Evolutionary conservation across 2,888 invertebrate genomes (phyloP).

Genomic region (Mimachlamys varia): DNA sequence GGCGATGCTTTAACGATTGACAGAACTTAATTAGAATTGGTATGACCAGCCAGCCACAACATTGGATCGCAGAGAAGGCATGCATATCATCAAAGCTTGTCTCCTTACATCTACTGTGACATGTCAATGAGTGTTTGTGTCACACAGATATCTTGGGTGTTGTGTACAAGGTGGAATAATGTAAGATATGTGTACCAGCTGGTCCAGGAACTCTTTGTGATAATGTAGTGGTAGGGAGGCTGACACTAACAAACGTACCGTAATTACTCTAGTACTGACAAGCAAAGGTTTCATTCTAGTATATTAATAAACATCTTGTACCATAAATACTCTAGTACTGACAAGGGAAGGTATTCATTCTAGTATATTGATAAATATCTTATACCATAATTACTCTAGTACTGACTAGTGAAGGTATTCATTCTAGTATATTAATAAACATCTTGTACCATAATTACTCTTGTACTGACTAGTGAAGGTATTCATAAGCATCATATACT

Average conservation of each 20-base stretch:
- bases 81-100: background rate
- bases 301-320: too few relatives aligned
- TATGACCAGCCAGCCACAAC: too few relatives aligned
- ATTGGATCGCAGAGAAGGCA: background rate
- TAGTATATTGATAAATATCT: too few relatives aligned
- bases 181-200: slow-evolving; percentile 5
- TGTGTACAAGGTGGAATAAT: slow-evolving; percentile 17
- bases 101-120: background rate
- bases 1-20: too few relatives aligned
- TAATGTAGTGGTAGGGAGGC: background rate
- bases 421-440: too few relatives aligned
- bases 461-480: too few relatives aligned
- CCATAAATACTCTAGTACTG: background rate
- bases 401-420: background rate
- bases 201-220: background rate
- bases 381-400: background rate
- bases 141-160: background rate
- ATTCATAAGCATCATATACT: too few relatives aligned
- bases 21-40: too few relatives aligned
- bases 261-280: background rate
- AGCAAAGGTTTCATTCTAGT: too few relatives aligned
- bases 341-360: too few relatives aligned
- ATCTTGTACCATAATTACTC: too few relatives aligned
- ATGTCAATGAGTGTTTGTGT: background rate
- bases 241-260: background rate